phyloP scores from a whole-genome alignment of 1,140 invertebrate species.

The Heterodera carotae region DNA sequence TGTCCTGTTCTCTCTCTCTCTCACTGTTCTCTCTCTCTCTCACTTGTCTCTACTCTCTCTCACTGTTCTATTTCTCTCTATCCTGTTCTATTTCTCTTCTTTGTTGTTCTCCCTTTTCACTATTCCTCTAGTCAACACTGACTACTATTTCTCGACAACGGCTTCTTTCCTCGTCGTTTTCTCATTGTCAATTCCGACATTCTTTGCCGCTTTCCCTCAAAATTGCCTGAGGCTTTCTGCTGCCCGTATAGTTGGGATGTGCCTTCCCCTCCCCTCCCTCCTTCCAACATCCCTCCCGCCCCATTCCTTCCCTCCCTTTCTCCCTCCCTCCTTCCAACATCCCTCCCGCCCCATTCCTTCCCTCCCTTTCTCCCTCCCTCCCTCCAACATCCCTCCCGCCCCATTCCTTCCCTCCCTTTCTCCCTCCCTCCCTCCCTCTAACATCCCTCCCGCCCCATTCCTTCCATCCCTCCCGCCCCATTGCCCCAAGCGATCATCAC shows the following conservation, averaged over 20 bases:
- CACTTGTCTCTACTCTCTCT: not conserved
- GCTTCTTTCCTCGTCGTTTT: too few relatives aligned
- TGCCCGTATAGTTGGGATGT: slow-evolving; percentile 7
- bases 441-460: not conserved
- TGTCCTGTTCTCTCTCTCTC: slow-evolving; percentile 1
- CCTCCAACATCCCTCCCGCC: too few relatives aligned
- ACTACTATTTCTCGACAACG: too few relatives aligned
- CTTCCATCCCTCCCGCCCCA: slow-evolving; percentile 2
- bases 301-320: slow-evolving; percentile 2
- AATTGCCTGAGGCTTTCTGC: slow-evolving; percentile 23
- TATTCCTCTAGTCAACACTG: too few relatives aligned
- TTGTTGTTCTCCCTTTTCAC: too few relatives aligned
- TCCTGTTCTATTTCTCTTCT: too few relatives aligned
- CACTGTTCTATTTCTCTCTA: too few relatives aligned
- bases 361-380: not conserved
- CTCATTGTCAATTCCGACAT: too few relatives aligned
- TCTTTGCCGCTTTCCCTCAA: slow-evolving; percentile 7
- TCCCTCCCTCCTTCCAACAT: not conserved
- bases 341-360: not conserved
- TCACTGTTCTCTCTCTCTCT: slow-evolving; percentile 5
- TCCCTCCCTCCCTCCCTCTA: not conserved
- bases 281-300: not conserved
- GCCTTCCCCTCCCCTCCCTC: slow-evolving; percentile 5
- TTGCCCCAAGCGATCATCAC: too few relatives aligned
- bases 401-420: not conserved